Base-by-base conservation (phyloP, 1,140 invertebrate genomes). In the Steinernema khuongi region DNA sequence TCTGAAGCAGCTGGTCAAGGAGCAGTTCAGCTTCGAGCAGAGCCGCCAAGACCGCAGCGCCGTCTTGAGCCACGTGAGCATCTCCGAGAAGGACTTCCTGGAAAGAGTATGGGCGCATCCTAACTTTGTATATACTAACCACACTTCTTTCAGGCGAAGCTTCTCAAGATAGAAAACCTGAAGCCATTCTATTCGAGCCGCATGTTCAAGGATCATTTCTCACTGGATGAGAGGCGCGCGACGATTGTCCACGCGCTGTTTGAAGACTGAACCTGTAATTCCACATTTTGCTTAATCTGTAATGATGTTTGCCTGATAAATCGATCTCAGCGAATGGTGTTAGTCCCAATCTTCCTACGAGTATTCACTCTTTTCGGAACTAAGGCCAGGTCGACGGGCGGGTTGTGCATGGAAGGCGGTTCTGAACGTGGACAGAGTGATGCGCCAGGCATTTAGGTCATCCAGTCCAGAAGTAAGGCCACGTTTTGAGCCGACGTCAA, bases 101-200 rank as follows among this genome's bases (percentile, higher is more conserved):
- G 94, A 96, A 79, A 90, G 90, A 88, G 92, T 92, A 41, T 31
- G 17, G 0, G n/a, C 22, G 2, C 4, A 60, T 31, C 30, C 41
- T 75, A 31, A 43, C 2, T 50, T 41, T 32, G 4, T 60, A 11
- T 60, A 17, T n/a, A 60, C 26, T 11, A 30, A 33, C 26, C 76
- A 7, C 67, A 28, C 31, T 74, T 79, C 71, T n/a, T n/a, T n/a
- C 86, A 95, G 89, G 94, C 94, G 0, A 91, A 93, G 83, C 92
- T 94, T 86, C 91, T 98, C 67, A 93, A 94, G 83, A 93, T 98
- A 71, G 89, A 90, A 71, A 93, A 95, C 86, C 86, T 98, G 31
- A 91, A 91, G 81, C 89, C 92, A 1, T 98, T 98, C 86, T 98
- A 94, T 81, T 90, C 93, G 28, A 96, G 94, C 81, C 90, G 92